Evolutionary conservation across 2,888 invertebrate species (phyloP).

Genomic region (Pristionchus fissidentatus): DNA sequence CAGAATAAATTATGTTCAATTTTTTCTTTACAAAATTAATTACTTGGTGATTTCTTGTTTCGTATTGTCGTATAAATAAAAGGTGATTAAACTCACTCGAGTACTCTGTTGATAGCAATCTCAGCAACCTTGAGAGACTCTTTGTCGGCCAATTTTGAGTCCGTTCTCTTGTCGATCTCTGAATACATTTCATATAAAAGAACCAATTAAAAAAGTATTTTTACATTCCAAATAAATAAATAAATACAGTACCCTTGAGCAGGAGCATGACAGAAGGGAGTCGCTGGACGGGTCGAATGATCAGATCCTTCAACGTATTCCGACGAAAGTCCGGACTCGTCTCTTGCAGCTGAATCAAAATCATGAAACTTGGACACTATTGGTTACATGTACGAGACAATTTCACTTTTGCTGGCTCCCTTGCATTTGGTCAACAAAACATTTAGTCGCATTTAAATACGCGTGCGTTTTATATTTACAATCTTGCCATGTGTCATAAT

Average conservation of each 20-base stretch:
- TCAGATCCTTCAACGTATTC: conserved; percentile 92
- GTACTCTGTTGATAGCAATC: conserved; percentile 3
- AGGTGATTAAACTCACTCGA: conserved; percentile 30
- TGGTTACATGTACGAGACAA: too few species aligned
- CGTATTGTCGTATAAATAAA: background rate
- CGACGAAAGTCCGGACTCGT: conserved; percentile 92
- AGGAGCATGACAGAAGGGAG: conserved; percentile 95
- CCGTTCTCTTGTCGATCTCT: conserved; percentile 49
- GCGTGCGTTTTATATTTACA: too few species aligned
- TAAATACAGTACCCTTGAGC: conserved; percentile 84
- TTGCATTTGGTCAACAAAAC: too few species aligned
- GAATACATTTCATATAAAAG: background rate
- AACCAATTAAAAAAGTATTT: background rate
- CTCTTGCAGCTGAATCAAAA: conserved; percentile 76
- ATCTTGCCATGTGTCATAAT: too few species aligned
- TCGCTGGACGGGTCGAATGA: conserved; percentile 97
- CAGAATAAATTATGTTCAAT: background rate
- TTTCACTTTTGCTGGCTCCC: too few species aligned
- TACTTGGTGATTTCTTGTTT: background rate
- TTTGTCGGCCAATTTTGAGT: conserved; percentile 43
- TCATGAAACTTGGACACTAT: too few species aligned
- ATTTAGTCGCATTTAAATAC: too few species aligned
- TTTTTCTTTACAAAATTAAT: background rate
- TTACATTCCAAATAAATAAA: background rate
- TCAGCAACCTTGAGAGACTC: conserved; percentile 40